Base-by-base conservation (phyloP, 1,140 invertebrate species). In the Philotrypesis tridentata region DNA sequence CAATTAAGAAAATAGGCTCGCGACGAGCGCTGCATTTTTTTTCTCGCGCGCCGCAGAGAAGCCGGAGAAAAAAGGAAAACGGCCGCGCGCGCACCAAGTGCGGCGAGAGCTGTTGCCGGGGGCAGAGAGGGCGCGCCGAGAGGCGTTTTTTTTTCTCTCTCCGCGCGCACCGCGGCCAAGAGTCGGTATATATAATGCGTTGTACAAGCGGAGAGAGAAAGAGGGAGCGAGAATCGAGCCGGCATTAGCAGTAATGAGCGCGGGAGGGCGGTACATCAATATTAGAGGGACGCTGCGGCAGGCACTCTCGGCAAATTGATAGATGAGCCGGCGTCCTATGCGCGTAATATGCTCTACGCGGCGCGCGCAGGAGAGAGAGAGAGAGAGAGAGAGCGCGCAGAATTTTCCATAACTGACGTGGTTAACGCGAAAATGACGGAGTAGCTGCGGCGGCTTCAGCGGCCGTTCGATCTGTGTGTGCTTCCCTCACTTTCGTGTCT, bases 281-380 rank as follows among this genome's bases (percentile, higher is more conserved):
- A 65, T 65, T 25, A 27, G 8, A 65, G 61, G 23, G 27, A 65
- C 48, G 61, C 23, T 65, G 23, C 14, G 61, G 61, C 25, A 29
- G 61, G 61, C 61, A 65, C 61, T 65, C 61, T 65, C 61, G 23
- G 61, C 27, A 65, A 65, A 65, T 65, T 65, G 61, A 65, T 65
- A 65, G 61, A 65, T 29, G 61, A 65, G 61, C 61, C 17, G 6
- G 40, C 1, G 12, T 37, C 40, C 12, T 37, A 37, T 37, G 40
- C 40, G 12, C 12, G 12, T 43, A 14, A n/a, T n/a, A n/a, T n/a
- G n/a, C n/a, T n/a, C n/a, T n/a, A n/a, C n/a, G n/a, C n/a, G n/a
- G n/a, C n/a, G n/a, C n/a, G n/a, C n/a, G n/a, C n/a, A n/a, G n/a
- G n/a, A n/a, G n/a, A n/a, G n/a, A n/a, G n/a, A n/a, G n/a, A n/a